phyloP scores from a whole-genome alignment of 2,888 invertebrate species.

The Rhingia campestris region DNA sequence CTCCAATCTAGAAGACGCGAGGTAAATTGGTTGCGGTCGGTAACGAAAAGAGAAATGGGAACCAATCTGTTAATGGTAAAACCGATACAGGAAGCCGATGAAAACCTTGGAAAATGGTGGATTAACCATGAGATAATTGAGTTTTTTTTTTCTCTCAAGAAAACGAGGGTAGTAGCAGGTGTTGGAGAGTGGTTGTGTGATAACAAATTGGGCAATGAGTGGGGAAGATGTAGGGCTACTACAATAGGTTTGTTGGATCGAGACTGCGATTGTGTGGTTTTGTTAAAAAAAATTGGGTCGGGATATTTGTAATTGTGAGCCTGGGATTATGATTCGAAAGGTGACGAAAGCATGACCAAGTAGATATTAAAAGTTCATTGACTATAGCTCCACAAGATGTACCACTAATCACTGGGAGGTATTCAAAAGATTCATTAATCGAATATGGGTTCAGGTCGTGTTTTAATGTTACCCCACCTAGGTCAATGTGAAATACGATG shows the following conservation, averaged over 20 bases:
- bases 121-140: slow-evolving; percentile 56
- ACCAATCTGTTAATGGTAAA: slow-evolving; percentile 32
- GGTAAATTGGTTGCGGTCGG: slow-evolving; percentile 62
- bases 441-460: too few relatives aligned
- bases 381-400: too few relatives aligned
- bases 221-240: not conserved
- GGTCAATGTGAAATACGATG: too few relatives aligned
- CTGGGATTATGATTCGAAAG: too few relatives aligned
- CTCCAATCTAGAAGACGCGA: slow-evolving; percentile 3
- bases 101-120: slow-evolving; percentile 62
- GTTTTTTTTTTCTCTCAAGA: slow-evolving; percentile 10
- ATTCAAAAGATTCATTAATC: too few relatives aligned
- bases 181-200: slow-evolving; percentile 26
- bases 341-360: too few relatives aligned
- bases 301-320: too few relatives aligned
- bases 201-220: slow-evolving; percentile 38
- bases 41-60: slow-evolving; percentile 16
- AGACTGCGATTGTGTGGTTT: not conserved
- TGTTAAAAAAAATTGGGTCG: not conserved
- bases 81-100: slow-evolving; percentile 62
- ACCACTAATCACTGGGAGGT: too few relatives aligned
- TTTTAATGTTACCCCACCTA: too few relatives aligned
- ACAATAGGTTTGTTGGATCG: not conserved
- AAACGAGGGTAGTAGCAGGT: slow-evolving; percentile 48
- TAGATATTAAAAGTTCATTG: too few relatives aligned